These are phyloP conservation scores for Vultur gryphus DNA, from an alignment of 2,797 vertebrate species.

Conservation along the genomic window DNA sequence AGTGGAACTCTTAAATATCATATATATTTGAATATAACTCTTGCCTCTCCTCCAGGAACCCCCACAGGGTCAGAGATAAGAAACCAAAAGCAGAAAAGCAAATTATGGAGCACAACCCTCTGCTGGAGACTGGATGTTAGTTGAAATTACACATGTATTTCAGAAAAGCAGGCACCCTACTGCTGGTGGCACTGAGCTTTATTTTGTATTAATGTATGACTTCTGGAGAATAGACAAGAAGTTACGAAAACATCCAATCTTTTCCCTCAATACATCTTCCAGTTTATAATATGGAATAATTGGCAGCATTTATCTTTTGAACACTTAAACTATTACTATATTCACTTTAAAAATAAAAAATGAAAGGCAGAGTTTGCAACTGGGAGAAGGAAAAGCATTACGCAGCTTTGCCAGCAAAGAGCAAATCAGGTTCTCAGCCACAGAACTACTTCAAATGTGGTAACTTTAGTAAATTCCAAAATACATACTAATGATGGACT, in stretches of 20 bases:
- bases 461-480: neutral
- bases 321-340: neutral
- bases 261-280: neutral
- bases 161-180: neutral
- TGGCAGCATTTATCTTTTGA: conserved; percentile 16
- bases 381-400: neutral
- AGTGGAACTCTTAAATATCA: neutral
- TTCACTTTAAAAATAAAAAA: neutral
- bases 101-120: neutral
- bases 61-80: neutral
- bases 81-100: neutral
- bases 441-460: neutral
- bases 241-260: neutral
- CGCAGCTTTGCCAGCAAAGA: neutral
- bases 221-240: neutral
- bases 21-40: neutral
- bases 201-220: neutral
- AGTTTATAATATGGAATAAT: neutral
- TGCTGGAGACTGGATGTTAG: neutral
- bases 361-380: neutral
- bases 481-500: neutral
- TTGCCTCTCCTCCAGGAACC: neutral
- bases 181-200: neutral
- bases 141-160: neutral
- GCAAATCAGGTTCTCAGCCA: neutral